Evolutionary conservation across 2,888 invertebrate species (phyloP).

Genomic region (Clostera curtula): DNA sequence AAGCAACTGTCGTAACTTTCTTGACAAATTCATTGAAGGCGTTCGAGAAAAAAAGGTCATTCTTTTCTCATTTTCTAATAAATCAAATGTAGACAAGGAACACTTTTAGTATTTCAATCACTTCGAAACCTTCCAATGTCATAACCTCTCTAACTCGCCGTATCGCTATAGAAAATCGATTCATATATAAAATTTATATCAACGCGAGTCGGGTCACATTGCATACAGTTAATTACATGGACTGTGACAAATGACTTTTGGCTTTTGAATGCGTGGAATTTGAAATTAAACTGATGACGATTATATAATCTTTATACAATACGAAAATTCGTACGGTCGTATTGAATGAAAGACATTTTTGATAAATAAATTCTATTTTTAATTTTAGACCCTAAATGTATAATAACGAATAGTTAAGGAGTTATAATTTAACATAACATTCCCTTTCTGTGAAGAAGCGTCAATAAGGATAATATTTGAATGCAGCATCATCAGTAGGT

Average conservation of each 20-base stretch:
- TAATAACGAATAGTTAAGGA: too few relatives aligned
- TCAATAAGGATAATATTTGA: too few relatives aligned
- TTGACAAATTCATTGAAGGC: constrained; percentile 11
- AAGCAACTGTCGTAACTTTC: not conserved
- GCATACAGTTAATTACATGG: constrained; percentile 10
- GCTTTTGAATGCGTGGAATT: too few relatives aligned
- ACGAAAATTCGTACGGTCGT: too few relatives aligned
- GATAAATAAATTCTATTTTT: too few relatives aligned
- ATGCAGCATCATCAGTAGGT: too few relatives aligned
- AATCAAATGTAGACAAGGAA: constrained; percentile 13
- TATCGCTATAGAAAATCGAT: constrained; percentile 14
- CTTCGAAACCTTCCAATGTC: constrained; percentile 8
- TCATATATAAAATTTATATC: constrained; percentile 15
- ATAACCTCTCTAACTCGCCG: constrained; percentile 3
- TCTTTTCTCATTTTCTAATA: constrained; percentile 11
- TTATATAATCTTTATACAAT: too few relatives aligned
- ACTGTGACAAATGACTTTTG: not conserved
- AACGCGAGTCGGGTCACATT: constrained; percentile 5
- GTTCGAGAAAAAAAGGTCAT: constrained; percentile 3
- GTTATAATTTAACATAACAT: too few relatives aligned
- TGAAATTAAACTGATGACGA: too few relatives aligned
- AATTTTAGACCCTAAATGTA: too few relatives aligned
- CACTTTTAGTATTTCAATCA: constrained; percentile 9
- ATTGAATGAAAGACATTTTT: too few relatives aligned
- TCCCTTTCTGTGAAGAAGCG: too few relatives aligned